Conservation (phyloP, 2,888 invertebrate genomes). For the Tetrapedia diversipes region DNA sequence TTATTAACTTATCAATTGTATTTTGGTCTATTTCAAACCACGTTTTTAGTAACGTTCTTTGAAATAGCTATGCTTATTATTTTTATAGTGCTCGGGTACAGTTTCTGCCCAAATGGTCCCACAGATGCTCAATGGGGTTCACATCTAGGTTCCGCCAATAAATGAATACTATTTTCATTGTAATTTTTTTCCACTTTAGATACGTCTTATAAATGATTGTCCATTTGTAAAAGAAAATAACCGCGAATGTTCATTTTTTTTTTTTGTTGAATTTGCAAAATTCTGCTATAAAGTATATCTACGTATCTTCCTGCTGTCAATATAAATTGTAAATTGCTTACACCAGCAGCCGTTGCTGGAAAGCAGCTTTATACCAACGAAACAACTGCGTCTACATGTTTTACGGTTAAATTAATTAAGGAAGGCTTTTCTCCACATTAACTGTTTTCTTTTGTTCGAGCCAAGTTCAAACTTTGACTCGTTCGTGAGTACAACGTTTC, state of each 20-base stretch:
- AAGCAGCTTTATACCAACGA: too few species aligned
- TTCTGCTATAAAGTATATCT: not conserved
- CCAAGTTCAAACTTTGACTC: constrained; percentile 18
- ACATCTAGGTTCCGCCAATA: not conserved
- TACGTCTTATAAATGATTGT: not conserved
- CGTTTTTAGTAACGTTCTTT: constrained; percentile 3
- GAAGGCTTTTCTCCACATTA: not conserved
- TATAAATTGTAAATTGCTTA: constrained; percentile 15
- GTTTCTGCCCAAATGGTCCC: not conserved
- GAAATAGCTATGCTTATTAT: not conserved
- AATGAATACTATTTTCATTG: not conserved
- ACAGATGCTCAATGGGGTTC: constrained; percentile 4
- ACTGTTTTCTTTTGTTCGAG: constrained; percentile 5
- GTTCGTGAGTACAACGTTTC: too few species aligned
- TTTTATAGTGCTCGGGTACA: not conserved
- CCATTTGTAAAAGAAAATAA: not conserved
- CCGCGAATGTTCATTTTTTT: not conserved
- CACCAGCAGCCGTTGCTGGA: not conserved
- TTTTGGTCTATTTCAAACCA: not conserved
- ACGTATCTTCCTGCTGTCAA: not conserved
- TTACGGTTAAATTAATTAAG: constrained; percentile 3
- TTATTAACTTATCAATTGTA: not conserved
- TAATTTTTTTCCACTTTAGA: not conserved
- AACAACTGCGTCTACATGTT: constrained; percentile 9
- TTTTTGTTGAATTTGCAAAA: not conserved